These are phyloP conservation scores for Erythrocercus mccallii DNA, from an alignment of 2,113 vertebrate genomes.

Conservation along the genomic window DNA sequence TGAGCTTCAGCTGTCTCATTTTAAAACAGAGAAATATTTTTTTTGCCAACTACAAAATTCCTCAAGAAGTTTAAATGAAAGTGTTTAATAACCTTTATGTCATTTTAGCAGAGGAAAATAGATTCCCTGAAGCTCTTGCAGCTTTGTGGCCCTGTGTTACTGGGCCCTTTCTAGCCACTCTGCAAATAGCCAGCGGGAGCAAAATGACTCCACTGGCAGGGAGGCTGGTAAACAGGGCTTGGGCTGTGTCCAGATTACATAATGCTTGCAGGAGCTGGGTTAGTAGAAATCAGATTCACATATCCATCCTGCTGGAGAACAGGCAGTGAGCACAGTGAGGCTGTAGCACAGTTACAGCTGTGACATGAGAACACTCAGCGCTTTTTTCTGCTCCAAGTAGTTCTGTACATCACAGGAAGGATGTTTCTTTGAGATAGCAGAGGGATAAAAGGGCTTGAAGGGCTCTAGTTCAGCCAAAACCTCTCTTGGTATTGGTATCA, in stretches of 20 bases:
- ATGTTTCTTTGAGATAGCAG: not conserved
- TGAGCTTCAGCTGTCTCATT: not conserved
- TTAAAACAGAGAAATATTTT: not conserved
- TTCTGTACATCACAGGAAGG: not conserved
- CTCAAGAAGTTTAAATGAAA: not conserved
- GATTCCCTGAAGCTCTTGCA: not conserved
- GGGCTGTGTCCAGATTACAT: slow-evolving; percentile 29
- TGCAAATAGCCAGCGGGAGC: not conserved
- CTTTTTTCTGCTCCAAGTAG: not conserved
- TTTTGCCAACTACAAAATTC: not conserved
- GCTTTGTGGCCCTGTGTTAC: not conserved
- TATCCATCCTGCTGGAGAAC: not conserved
- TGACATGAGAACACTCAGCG: accelerated
- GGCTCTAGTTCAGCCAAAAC: not conserved
- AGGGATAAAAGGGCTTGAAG: not conserved
- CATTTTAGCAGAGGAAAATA: not conserved
- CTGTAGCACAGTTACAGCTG: not conserved
- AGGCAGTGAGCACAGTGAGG: not conserved
- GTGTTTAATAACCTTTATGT: not conserved
- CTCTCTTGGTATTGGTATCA: not conserved
- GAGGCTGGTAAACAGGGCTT: slow-evolving; percentile 14
- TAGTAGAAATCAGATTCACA: not conserved
- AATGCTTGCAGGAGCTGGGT: not conserved
- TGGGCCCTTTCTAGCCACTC: not conserved
- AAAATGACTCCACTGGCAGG: not conserved